phyloP scores from a whole-genome alignment of 2,113 vertebrate genomes.

The Ptychochromis oligacanthus region DNA sequence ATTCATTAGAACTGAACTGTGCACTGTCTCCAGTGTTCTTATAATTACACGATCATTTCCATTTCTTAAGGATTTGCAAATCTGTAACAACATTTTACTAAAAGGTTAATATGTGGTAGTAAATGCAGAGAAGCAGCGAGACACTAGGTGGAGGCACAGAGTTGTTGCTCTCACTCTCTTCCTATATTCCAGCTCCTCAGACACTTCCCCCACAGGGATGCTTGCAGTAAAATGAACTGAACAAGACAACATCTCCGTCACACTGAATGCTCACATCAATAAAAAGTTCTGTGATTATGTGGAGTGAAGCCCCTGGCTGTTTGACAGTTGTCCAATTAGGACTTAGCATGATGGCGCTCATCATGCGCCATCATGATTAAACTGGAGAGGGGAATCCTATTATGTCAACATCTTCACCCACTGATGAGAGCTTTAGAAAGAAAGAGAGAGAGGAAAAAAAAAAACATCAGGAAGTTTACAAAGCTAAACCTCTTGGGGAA shows the following conservation, averaged over 20 bases:
- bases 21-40: not conserved
- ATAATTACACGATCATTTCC: not conserved
- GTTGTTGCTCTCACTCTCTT: not conserved
- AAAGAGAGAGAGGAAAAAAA: not conserved
- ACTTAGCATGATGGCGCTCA: slow-evolving; percentile 14
- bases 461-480: slow-evolving; percentile 29
- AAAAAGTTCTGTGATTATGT: slow-evolving; percentile 34
- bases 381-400: slow-evolving; percentile 32
- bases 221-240: slow-evolving; percentile 28
- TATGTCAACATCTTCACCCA: slow-evolving; percentile 32
- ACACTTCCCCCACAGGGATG: not conserved
- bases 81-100: not conserved
- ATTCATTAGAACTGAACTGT: not conserved
- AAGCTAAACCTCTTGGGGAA: slow-evolving; percentile 39
- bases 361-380: no score
- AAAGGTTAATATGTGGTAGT: not conserved
- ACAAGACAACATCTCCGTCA: slow-evolving; percentile 3
- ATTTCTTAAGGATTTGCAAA: not conserved
- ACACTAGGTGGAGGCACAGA: slow-evolving; percentile 69
- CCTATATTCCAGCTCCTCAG: not conserved
- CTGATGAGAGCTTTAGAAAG: slow-evolving; percentile 24
- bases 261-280: slow-evolving; percentile 40
- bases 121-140: not conserved
- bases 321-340: slow-evolving; percentile 64
- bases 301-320: slow-evolving; percentile 37